Percentiles rank a stretch among this genome's conserved stretches.
Conservation (phyloP, 2,797 vertebrate genomes). For the Rhyacichthys aspro region DNA sequence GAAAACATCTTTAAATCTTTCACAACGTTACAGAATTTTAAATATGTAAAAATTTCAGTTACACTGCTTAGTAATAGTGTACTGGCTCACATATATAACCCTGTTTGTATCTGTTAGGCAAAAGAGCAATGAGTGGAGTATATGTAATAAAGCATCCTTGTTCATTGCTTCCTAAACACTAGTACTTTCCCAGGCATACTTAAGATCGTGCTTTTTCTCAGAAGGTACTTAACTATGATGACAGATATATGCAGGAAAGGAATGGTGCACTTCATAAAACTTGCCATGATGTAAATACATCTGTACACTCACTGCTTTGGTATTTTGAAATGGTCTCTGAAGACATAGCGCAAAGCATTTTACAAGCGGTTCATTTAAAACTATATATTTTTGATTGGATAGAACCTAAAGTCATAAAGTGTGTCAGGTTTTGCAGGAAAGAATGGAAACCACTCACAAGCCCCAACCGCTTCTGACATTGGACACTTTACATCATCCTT, state of each 20-base stretch:
- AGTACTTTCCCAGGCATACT: background rate
- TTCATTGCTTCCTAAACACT: background rate
- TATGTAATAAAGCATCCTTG: background rate
- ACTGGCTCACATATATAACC: too few species aligned
- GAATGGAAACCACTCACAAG: too few species aligned
- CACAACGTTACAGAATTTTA: too few species aligned
- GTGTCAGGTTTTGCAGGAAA: too few species aligned
- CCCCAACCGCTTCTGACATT: too few species aligned
- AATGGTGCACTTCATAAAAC: background rate
- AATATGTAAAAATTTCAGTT: too few species aligned
- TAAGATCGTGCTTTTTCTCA: background rate
- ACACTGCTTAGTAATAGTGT: background rate
- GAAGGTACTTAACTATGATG: background rate
- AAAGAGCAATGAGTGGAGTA: too few species aligned
- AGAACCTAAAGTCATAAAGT: too few species aligned
- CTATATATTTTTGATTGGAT: too few species aligned
- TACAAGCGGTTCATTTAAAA: too few species aligned
- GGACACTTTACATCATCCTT: background rate
- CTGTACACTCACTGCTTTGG: background rate
- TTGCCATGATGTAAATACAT: background rate
- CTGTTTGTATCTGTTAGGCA: too few species aligned
- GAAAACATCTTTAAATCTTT: too few species aligned
- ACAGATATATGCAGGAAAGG: constrained; percentile 1
- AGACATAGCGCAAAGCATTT: background rate
- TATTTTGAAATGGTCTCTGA: background rate